These are phyloP conservation scores for Steinernema scapterisci DNA, from an alignment of 2,888 invertebrate species.

Conservation along the genomic window DNA sequence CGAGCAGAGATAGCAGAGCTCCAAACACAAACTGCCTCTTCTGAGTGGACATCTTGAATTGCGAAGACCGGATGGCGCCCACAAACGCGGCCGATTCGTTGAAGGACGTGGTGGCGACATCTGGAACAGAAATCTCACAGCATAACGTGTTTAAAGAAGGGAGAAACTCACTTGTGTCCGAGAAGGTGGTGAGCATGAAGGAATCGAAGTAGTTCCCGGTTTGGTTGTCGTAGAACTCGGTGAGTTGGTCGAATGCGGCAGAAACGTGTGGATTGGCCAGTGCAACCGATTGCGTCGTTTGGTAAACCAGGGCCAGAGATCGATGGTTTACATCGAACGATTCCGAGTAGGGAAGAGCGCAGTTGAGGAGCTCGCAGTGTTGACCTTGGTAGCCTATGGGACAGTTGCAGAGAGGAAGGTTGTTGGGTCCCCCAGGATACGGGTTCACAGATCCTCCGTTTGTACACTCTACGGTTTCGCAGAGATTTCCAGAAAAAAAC, in stretches of 20 bases:
- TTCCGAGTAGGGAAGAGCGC: background rate
- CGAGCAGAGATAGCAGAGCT: background rate
- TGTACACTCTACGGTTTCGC: conserved; percentile 20
- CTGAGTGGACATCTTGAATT: conserved; percentile 32
- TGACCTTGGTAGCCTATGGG: conserved; percentile 29
- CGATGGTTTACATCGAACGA: conserved; percentile 20
- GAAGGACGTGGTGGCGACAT: background rate
- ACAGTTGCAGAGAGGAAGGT: conserved; percentile 30
- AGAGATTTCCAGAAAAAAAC: conserved; percentile 25
- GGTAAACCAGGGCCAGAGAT: conserved; percentile 11
- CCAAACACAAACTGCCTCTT: background rate
- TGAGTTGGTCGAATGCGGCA: background rate
- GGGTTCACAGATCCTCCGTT: conserved; percentile 27
- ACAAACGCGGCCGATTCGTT: conserved; percentile 21
- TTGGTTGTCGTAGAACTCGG: background rate
- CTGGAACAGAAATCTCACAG: background rate
- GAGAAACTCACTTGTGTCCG: background rate
- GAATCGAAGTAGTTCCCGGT: conserved; percentile 24
- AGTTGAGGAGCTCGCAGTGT: conserved; percentile 28
- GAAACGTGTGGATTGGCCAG: conserved; percentile 2
- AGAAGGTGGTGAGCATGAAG: conserved; percentile 30
- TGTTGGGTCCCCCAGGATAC: conserved; percentile 31
- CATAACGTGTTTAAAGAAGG: background rate
- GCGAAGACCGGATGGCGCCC: background rate
- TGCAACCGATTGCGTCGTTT: background rate